A percentile compares a stretch with the other conserved stretches of the same genome.
Conservation (phyloP, 2,888 invertebrate species). For the Hirtodrosophila cameraria region DNA sequence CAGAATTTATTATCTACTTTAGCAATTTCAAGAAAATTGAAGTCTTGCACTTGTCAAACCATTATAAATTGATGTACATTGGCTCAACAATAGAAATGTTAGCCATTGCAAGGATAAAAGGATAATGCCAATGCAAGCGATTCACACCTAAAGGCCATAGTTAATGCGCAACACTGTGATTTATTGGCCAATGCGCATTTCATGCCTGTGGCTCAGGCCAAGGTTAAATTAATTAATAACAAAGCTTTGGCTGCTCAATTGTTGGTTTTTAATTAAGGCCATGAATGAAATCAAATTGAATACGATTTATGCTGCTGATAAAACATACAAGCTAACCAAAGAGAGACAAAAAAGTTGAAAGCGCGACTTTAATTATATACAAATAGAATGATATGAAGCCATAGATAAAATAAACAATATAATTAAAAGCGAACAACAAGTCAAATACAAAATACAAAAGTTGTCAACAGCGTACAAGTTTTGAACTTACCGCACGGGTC, state of each 20-base stretch:
- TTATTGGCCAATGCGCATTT: slow-evolving; percentile 67
- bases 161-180: slow-evolving; percentile 36
- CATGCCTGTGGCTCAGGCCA: slow-evolving; percentile 29
- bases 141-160: not conserved
- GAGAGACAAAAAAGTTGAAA: slow-evolving; percentile 24
- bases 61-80: slow-evolving; percentile 1
- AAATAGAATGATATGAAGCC: slow-evolving; percentile 62
- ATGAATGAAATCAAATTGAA: slow-evolving; percentile 58
- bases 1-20: not conserved
- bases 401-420: slow-evolving; percentile 71
- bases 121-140: slow-evolving; percentile 29
- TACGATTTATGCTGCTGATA: slow-evolving; percentile 57
- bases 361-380: slow-evolving; percentile 74
- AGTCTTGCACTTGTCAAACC: not conserved
- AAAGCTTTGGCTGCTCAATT: slow-evolving; percentile 42
- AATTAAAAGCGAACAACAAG: slow-evolving; percentile 73
- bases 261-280: slow-evolving; percentile 78
- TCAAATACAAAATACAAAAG: slow-evolving; percentile 47
- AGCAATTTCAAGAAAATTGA: not conserved
- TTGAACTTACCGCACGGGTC: slow-evolving; percentile 58
- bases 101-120: slow-evolving; percentile 13
- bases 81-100: slow-evolving; percentile 31
- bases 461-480: slow-evolving; percentile 42
- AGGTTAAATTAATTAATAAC: slow-evolving; percentile 78
- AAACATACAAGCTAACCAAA: slow-evolving; percentile 15